phyloP scores from a whole-genome alignment of 37 sponge, comb jelly and placozoan genomes.

The Theonella swinhoei region DNA sequence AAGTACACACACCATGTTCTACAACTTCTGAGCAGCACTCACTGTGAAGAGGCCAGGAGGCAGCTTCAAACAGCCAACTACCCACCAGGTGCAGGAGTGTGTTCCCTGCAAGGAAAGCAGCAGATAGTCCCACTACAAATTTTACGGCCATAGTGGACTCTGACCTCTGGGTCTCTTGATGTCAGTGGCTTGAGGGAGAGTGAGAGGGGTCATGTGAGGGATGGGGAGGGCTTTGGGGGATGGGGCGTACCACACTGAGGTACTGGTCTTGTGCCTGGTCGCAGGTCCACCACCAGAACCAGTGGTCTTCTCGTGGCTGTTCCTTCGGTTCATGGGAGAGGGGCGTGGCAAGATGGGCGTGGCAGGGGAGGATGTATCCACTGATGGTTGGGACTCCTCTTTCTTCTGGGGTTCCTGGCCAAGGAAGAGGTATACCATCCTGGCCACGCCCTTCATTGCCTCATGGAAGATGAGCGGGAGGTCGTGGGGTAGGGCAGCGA shows the following conservation, averaged over 20 bases:
- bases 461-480: conserved; percentile 68
- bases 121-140: too few relatives aligned
- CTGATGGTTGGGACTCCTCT: background rate
- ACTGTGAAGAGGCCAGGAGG: conserved; percentile 54
- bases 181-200: background rate
- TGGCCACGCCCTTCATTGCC: conserved; percentile 68
- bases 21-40: background rate
- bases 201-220: background rate
- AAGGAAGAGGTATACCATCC: conserved; percentile 68
- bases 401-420: conserved; percentile 23
- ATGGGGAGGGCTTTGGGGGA: background rate
- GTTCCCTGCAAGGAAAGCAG: conserved; percentile 39
- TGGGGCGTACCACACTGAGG: background rate
- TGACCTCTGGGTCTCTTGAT: conserved; percentile 44
- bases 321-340: background rate
- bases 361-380: background rate
- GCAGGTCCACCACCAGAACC: too few relatives aligned
- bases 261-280: background rate
- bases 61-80: conserved; percentile 88
- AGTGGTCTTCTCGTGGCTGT: background rate
- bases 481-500: background rate
- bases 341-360: conserved; percentile 3
- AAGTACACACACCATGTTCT: background rate
- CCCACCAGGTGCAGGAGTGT: conserved; percentile 88
- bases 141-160: background rate